Conservation (phyloP, 2,888 invertebrate species). For the Spodoptera littoralis region DNA sequence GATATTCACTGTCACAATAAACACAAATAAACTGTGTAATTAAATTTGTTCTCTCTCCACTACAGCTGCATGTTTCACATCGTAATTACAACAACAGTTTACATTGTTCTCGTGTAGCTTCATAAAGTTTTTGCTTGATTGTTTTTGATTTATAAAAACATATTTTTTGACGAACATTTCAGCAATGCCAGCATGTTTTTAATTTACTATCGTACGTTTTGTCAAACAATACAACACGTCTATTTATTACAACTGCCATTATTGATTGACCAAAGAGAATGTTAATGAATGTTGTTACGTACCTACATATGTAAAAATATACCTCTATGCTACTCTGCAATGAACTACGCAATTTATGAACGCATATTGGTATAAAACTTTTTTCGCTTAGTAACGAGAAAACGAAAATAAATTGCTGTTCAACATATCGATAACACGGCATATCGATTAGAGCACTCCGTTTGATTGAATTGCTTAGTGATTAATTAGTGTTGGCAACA, state of each 20-base stretch:
- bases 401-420: conserved; percentile 13
- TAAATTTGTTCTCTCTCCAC: conserved; percentile 37
- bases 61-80: conserved; percentile 19
- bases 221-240: not conserved
- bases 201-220: not conserved
- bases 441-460: conserved; percentile 42
- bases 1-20: conserved; percentile 22
- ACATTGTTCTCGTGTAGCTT: not conserved
- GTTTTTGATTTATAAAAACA: not conserved
- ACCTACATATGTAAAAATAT: no score
- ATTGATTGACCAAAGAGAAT: no score
- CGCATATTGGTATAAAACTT: not conserved
- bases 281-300: no score
- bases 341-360: not conserved
- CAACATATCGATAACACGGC: conserved; percentile 25
- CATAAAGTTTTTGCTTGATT: conserved; percentile 1
- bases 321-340: no score
- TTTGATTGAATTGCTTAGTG: conserved; percentile 54
- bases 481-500: conserved; percentile 45
- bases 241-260: no score
- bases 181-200: no score
- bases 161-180: no score
- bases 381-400: conserved; percentile 8
- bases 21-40: conserved; percentile 40
- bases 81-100: conserved; percentile 13